Evolutionary conservation across 2,113 vertebrate species (phyloP).

Genomic region (Cyanistes caeruleus): DNA sequence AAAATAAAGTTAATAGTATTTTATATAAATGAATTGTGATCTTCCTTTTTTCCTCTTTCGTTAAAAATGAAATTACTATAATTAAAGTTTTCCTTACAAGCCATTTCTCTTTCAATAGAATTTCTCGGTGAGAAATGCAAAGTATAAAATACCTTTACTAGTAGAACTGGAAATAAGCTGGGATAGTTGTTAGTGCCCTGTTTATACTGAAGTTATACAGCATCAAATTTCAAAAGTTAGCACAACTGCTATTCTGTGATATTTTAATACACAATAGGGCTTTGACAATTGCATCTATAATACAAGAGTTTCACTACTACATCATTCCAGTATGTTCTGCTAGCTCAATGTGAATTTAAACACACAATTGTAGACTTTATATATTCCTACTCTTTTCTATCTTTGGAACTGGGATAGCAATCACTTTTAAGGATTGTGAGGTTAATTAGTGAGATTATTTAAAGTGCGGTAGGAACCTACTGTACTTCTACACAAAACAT

Average conservation of each 20-base stretch:
- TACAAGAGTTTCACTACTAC: neutral
- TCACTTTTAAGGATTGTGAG: neutral
- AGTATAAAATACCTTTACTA: neutral
- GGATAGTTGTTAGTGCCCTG: neutral
- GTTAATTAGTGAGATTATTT: neutral
- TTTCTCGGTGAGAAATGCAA: neutral
- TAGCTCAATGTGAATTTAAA: neutral
- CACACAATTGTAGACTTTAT: neutral
- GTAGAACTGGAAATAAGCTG: neutral
- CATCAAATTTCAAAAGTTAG: neutral
- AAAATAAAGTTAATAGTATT: conserved; percentile 26
- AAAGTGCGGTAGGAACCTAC: neutral
- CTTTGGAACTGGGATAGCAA: neutral
- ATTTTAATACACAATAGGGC: neutral
- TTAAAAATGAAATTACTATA: conserved; percentile 28
- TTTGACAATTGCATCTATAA: neutral
- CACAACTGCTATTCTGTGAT: neutral
- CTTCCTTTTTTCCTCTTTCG: neutral
- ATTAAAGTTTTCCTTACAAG: conserved; percentile 1
- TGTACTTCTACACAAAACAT: neutral
- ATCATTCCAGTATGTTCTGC: neutral
- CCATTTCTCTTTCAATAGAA: neutral
- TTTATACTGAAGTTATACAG: neutral
- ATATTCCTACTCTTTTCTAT: neutral
- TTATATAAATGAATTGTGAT: neutral